Conservation (phyloP, 2,113 vertebrate genomes). For the Microtus pennsylvanicus region DNA sequence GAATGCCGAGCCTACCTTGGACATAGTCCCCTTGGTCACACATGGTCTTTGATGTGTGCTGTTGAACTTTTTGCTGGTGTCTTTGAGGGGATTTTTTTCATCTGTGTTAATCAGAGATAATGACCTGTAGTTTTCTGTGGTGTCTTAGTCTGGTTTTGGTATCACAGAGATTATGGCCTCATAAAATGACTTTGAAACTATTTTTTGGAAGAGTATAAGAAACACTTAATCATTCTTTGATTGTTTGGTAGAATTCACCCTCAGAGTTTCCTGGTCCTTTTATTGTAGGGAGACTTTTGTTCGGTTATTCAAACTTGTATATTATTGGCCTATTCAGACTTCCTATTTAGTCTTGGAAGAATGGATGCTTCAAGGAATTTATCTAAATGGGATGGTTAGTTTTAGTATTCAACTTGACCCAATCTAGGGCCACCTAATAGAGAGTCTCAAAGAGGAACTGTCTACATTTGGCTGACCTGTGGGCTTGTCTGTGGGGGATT, state of each 20-base stretch:
- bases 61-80: background rate
- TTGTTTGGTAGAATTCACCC: background rate
- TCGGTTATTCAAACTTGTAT: background rate
- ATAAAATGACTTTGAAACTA: slow-evolving; percentile 19
- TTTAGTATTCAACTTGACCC: background rate
- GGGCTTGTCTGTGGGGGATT: background rate
- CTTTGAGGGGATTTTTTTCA: background rate
- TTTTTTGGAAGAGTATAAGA: background rate
- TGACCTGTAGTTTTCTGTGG: background rate
- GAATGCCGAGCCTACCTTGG: background rate
- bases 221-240: background rate
- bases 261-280: background rate
- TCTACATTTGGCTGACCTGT: background rate
- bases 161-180: background rate
- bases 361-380: background rate
- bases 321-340: background rate
- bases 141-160: slow-evolving; percentile 26
- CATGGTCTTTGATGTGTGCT: background rate
- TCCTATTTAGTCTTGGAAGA: background rate
- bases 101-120: background rate
- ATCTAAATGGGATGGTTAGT: background rate
- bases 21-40: background rate
- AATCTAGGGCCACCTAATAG: background rate
- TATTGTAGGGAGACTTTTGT: background rate
- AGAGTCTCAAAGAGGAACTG: background rate